These are phyloP conservation scores for Upupa epops DNA, from an alignment of 2,113 vertebrate genomes.

Conservation along the genomic window DNA sequence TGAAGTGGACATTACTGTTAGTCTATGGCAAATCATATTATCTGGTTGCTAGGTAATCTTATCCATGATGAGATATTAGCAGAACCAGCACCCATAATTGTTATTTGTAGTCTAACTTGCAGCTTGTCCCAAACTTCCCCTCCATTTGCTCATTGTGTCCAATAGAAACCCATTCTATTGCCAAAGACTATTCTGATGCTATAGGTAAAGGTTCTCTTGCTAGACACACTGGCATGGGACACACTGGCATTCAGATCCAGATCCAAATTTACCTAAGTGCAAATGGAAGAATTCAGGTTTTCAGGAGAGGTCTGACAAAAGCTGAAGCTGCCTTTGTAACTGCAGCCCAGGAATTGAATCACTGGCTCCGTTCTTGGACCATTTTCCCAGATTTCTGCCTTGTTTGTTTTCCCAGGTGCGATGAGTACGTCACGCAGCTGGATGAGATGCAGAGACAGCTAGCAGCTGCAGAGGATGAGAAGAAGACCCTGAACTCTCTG, in stretches of 20 bases:
- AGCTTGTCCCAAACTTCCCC: neutral
- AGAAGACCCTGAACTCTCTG: conserved; percentile 97
- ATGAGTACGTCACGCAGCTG: conserved; percentile 95
- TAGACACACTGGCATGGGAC: neutral
- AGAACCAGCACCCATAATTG: neutral
- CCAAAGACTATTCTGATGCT: neutral
- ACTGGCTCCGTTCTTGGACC: neutral
- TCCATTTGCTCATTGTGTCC: neutral
- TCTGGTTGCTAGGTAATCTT: neutral
- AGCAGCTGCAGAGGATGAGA: conserved; percentile 96
- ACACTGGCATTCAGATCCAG: neutral
- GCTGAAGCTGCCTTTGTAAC: neutral
- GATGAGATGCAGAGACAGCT: conserved; percentile 99
- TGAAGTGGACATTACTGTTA: neutral
- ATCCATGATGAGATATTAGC: neutral
- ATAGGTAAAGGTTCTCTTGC: neutral
- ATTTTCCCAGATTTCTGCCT: neutral
- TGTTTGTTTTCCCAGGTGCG: conserved; percentile 82
- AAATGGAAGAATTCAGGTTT: neutral
- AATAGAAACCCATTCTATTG: neutral
- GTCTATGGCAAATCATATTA: neutral
- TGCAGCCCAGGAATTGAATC: rapidly evolving
- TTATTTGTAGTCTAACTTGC: neutral
- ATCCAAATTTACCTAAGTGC: neutral
- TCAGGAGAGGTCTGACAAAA: neutral